These are phyloP conservation scores for Galaxea fascicularis DNA, from an alignment of 92 coral and sea anemone species.

Conservation along the genomic window DNA sequence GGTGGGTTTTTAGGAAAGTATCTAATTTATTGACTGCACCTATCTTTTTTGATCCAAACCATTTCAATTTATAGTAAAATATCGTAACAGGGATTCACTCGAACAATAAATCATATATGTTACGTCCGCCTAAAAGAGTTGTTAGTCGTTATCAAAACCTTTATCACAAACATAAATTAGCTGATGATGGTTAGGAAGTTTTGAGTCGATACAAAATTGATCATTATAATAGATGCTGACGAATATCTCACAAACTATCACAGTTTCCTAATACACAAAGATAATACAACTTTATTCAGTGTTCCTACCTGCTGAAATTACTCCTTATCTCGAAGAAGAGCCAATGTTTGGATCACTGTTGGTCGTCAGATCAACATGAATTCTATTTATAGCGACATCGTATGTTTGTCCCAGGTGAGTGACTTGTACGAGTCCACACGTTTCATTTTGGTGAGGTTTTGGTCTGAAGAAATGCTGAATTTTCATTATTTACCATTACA, in stretches of 20 bases:
- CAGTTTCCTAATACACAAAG: not conserved
- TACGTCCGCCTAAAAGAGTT: not conserved
- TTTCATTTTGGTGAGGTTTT: not conserved
- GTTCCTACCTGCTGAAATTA: not conserved
- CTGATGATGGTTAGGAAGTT: too few relatives aligned
- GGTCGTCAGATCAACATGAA: not conserved
- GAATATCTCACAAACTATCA: not conserved
- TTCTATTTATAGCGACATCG: not conserved
- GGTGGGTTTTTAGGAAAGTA: conserved; percentile 1
- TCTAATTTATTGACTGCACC: not conserved
- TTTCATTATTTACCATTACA: not conserved
- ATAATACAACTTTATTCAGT: conserved; percentile 1
- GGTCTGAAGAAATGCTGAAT: not conserved
- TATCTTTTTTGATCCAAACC: not conserved
- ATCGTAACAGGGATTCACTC: not conserved
- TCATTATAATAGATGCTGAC: not conserved
- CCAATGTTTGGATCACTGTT: not conserved
- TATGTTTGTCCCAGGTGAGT: not conserved
- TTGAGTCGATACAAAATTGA: not conserved
- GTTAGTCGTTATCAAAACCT: not conserved
- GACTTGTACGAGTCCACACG: too few relatives aligned
- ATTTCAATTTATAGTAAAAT: not conserved
- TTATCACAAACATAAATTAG: not conserved
- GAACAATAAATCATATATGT: not conserved
- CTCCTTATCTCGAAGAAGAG: not conserved